Evolutionary conservation across 2,113 vertebrate genomes (phyloP).

Genomic region (Chiloscyllium plagiosum): DNA sequence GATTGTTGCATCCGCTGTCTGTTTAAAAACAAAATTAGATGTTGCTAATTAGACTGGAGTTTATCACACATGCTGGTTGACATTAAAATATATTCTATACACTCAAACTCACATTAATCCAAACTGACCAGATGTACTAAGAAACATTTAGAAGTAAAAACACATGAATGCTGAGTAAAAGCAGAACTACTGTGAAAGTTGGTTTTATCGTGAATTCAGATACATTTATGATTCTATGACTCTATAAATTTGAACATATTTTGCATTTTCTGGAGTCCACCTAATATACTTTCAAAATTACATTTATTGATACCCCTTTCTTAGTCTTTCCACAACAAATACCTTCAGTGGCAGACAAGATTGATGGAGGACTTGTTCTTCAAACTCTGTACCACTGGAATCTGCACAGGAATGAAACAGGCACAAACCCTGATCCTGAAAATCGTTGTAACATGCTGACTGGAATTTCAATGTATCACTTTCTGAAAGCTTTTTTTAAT

Average conservation of each 20-base stretch:
- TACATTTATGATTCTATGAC: too few relatives aligned
- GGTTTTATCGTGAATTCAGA: neutral
- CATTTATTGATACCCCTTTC: neutral
- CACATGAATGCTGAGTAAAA: neutral
- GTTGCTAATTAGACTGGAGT: neutral
- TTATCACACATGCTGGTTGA: neutral
- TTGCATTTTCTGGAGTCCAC: neutral
- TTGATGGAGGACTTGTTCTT: neutral
- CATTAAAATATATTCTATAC: neutral
- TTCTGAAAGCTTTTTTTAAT: neutral
- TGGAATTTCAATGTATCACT: neutral
- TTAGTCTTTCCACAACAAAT: neutral
- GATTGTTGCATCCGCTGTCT: constrained; percentile 97
- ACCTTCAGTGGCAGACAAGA: neutral
- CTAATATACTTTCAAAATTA: neutral
- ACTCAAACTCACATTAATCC: neutral
- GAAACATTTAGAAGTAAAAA: neutral
- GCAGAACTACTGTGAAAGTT: neutral
- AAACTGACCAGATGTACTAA: neutral
- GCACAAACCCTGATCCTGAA: neutral
- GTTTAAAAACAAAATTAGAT: constrained; percentile 37
- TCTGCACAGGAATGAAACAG: neutral
- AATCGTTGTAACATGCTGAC: neutral
- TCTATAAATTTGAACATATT: neutral
- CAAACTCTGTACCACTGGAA: neutral